Percentiles rank a stretch among this genome's conserved stretches.
Conservation (phyloP, 2,113 vertebrate genomes). For the Amazona guildingii region DNA sequence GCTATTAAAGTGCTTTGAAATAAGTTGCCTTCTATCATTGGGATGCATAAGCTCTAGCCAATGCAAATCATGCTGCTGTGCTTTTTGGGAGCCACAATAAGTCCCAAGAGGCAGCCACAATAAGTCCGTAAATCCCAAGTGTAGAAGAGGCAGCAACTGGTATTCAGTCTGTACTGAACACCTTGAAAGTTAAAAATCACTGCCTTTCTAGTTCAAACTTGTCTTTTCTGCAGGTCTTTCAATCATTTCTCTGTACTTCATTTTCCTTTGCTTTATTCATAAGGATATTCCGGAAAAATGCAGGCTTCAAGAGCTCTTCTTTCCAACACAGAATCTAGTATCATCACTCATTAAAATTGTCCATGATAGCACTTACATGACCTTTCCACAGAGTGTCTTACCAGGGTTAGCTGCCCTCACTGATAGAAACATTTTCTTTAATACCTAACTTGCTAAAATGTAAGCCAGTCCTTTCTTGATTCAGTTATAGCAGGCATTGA, state of each 20-base stretch:
- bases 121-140: too few species aligned
- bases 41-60: neutral
- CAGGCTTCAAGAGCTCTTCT: neutral
- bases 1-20: neutral
- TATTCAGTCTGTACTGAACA: neutral
- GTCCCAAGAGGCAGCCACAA: too few species aligned
- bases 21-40: neutral
- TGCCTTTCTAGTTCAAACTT: neutral
- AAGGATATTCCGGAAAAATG: neutral
- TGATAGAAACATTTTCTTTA: neutral
- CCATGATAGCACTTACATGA: neutral
- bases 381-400: neutral
- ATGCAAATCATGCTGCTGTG: fast-evolving
- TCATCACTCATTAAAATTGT: neutral
- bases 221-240: neutral
- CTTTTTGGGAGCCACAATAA: neutral
- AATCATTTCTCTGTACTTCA: neutral
- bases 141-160: too few species aligned
- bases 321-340: neutral
- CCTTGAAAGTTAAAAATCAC: neutral
- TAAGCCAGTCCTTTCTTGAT: neutral
- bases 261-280: neutral
- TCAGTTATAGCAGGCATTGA: fast-evolving
- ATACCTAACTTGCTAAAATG: neutral
- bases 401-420: neutral